phyloP scores from a whole-genome alignment of 1,140 invertebrate genomes.

The Mizuhopecten yessoensis region DNA sequence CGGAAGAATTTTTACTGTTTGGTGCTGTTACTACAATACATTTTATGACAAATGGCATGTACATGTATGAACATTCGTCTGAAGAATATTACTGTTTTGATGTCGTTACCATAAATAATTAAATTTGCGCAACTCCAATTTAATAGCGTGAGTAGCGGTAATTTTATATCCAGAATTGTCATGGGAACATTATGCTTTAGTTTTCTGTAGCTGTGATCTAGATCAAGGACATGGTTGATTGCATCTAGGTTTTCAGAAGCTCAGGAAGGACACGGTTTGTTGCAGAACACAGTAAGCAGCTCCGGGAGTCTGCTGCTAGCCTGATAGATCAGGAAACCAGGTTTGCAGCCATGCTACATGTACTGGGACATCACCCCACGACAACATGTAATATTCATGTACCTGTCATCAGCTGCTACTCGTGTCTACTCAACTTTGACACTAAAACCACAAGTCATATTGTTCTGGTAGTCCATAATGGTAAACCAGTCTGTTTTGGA shows the following conservation, averaged over 20 bases:
- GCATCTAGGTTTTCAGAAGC: neutral
- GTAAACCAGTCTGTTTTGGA: no score
- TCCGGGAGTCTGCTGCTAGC: neutral
- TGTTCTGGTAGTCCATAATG: no score
- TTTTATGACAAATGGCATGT: no score
- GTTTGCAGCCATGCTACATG: neutral
- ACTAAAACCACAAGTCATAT: no score
- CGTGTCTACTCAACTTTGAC: neutral
- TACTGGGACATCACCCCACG: neutral
- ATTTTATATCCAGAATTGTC: no score
- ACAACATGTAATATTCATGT: conserved; percentile 39
- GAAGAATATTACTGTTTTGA: no score
- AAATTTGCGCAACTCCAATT: neutral
- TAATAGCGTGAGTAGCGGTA: no score
- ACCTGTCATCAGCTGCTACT: neutral
- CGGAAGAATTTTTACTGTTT: no score
- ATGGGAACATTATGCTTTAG: neutral
- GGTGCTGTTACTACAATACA: no score
- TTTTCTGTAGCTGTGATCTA: neutral
- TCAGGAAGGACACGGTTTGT: neutral
- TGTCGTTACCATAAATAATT: neutral
- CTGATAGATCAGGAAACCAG: neutral
- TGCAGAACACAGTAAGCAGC: neutral
- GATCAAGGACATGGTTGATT: neutral
- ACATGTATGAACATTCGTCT: no score